phyloP scores from a whole-genome alignment of 1,140 invertebrate species.

The Micrasema longulum region DNA sequence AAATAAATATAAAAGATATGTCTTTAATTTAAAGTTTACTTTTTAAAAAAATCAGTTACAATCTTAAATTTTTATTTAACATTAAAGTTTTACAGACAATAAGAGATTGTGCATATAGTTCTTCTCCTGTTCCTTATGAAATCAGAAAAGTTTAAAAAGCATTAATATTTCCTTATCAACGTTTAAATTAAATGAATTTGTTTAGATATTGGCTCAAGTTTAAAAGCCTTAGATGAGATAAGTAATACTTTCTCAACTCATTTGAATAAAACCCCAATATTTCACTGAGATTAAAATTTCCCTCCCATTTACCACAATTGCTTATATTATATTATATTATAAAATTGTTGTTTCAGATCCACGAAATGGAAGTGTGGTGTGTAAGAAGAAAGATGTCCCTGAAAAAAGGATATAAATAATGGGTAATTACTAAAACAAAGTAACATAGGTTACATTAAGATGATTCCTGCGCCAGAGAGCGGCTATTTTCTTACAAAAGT shows the following conservation, averaged over 20 bases:
- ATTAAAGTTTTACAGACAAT: no score
- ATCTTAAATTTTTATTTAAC: no score
- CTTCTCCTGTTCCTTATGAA: no score
- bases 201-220: not conserved
- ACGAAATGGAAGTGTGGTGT: conserved; percentile 36
- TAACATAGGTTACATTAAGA: conserved; percentile 25
- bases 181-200: not conserved
- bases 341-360: conserved; percentile 32
- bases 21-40: no score
- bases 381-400: not conserved
- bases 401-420: conserved; percentile 10
- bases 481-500: conserved; percentile 5
- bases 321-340: conserved; percentile 32
- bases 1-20: no score
- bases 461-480: conserved; percentile 24
- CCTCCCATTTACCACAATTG: not conserved
- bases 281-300: conserved; percentile 6
- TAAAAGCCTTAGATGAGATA: conserved; percentile 5
- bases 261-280: conserved; percentile 37
- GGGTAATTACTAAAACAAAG: conserved; percentile 27
- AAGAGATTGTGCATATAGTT: no score
- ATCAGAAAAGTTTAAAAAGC: not conserved
- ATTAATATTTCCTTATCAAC: not conserved
- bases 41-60: no score
- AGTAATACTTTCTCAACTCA: not conserved